Evolutionary conservation across 2,113 vertebrate genomes (phyloP).

Genomic region (Agapornis roseicollis): DNA sequence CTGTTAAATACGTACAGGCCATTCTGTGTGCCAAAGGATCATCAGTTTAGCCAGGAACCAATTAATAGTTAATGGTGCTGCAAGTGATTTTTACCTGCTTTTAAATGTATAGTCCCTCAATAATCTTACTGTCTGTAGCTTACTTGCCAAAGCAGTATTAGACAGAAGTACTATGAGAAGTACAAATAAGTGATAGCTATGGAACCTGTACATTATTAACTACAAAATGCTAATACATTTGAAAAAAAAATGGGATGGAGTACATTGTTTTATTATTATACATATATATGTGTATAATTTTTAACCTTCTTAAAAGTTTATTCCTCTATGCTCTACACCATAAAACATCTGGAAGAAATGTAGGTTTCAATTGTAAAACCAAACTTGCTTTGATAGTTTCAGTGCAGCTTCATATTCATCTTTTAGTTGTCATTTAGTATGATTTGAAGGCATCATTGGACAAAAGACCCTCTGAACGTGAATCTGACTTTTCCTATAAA

Average conservation of each 20-base stretch:
- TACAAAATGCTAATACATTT: slow-evolving; percentile 17
- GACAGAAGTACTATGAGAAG: background rate
- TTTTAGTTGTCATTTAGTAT: background rate
- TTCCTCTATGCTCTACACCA: background rate
- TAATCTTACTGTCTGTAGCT: background rate
- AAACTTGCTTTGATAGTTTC: background rate
- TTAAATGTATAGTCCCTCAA: background rate
- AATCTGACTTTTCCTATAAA: background rate
- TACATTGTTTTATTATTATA: background rate
- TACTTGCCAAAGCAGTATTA: slow-evolving; percentile 18
- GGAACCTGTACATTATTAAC: background rate
- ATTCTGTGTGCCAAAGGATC: background rate
- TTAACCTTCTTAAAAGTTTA: background rate
- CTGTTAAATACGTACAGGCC: background rate
- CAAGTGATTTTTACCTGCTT: slow-evolving; percentile 19
- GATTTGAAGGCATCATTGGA: background rate
- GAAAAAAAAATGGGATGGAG: background rate
- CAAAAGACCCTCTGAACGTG: background rate
- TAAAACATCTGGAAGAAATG: background rate
- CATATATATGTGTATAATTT: background rate
- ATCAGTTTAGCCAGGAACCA: slow-evolving; percentile 9
- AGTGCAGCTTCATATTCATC: background rate
- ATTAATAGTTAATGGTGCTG: slow-evolving; percentile 41
- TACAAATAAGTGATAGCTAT: background rate
- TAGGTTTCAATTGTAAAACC: background rate